Base-by-base conservation (phyloP, 2,888 invertebrate genomes). In the Creontiades dilutus region DNA sequence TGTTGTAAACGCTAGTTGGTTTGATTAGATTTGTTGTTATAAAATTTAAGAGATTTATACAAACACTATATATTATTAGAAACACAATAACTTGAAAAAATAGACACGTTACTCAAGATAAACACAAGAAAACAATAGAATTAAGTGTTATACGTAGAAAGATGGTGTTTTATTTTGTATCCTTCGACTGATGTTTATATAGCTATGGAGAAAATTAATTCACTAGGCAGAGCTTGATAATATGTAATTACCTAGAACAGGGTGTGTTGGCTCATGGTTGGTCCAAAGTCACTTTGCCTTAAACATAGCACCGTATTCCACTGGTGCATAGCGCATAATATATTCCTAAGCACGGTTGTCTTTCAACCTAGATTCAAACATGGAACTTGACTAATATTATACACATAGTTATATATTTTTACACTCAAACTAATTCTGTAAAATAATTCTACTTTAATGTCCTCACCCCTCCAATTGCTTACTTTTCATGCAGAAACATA, bases 201-300 rank as follows among this genome's bases (percentile, higher is more conserved):
- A 75, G 75, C 48, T 85, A 85, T n/a, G 75, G 46, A 85, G 46
- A 86, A 86, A 86, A 23, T 19, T 82, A 37, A 47, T 75, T 86
- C 86, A 55, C 37, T 89, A 90, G 90, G 87, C 86, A 87, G 89
- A 89, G 86, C 87, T 87, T 87, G 86, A 88, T 86, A 90, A 89
- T 88, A 89, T 86, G 86, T 52, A 85, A 86, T 89, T 86, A 82
- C 81, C 82, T 86, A 84, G 75, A 91, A 91, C 91, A 91, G 91
- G 91, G 91, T 91, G 90, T 89, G 89, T 90, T 90, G 89, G 89
- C 90, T 91, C 91, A 90, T 89, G 86, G 68, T 91, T 91, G 91
- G 91, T 91, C 91, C 91, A 91, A 91, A 90, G 89, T 91, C 90
- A 89, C 89, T 86, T 90, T 91, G 91, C 91, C 91, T 91, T 91